A percentile compares a stretch with the other conserved stretches of the same genome.
These are phyloP conservation scores for Gadopsis marmoratus DNA, from an alignment of 2,797 vertebrate genomes.

Conservation along the genomic window DNA sequence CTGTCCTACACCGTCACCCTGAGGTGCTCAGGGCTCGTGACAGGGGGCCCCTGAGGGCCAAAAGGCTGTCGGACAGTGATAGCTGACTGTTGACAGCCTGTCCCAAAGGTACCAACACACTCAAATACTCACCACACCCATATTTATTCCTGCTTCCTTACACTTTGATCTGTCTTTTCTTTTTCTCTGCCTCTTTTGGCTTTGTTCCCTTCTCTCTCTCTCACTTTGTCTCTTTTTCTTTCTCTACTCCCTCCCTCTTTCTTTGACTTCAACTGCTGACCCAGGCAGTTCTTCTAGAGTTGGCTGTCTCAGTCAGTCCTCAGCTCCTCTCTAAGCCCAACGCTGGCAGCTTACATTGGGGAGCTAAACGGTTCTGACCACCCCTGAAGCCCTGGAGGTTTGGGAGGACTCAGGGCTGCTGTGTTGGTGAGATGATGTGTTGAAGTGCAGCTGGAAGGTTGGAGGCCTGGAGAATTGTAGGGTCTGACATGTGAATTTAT, in stretches of 20 bases:
- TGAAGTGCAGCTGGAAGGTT: constrained; percentile 9
- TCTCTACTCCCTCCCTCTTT: background rate
- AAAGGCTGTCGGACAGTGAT: constrained; percentile 67
- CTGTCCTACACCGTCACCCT: constrained; percentile 61
- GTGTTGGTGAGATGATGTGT: constrained; percentile 10
- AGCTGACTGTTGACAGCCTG: constrained; percentile 70
- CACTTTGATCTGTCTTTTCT: constrained; percentile 15
- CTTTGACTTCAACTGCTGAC: constrained; percentile 47
- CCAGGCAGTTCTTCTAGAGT: constrained; percentile 18
- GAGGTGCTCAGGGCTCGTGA: constrained; percentile 63
- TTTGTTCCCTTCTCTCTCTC: background rate
- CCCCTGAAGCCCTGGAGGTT: constrained; percentile 22
- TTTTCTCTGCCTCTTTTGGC: background rate
- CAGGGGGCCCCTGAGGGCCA: constrained; percentile 62
- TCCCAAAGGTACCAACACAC: constrained; percentile 49
- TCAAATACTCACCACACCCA: constrained; percentile 39
- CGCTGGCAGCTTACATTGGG: constrained; percentile 28
- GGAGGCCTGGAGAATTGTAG: background rate
- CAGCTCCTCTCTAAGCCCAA: constrained; percentile 25
- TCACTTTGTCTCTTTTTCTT: background rate
- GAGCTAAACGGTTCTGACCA: constrained; percentile 39
- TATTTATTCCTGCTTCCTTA: background rate
- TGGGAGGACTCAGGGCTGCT: background rate
- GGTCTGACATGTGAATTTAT: constrained; percentile 15
- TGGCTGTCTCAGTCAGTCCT: constrained; percentile 18